Conservation (phyloP, 92 coral and sea anemone genomes). For the Meandrina meandrites region DNA sequence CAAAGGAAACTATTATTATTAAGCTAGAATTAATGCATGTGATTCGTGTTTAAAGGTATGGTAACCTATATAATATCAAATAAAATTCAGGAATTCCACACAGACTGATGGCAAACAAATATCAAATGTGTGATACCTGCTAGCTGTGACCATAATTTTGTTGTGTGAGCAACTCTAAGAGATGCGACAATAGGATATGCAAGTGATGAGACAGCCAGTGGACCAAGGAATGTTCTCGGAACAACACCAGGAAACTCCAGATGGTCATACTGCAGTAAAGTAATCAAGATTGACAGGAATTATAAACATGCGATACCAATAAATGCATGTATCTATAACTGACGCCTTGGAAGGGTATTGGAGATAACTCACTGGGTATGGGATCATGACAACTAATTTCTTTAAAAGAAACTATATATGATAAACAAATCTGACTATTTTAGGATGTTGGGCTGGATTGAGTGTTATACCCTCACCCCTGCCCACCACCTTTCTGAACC, state of each 20-base stretch:
- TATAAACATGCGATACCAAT: neutral
- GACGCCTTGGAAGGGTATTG: too few relatives aligned
- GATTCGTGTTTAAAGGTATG: neutral
- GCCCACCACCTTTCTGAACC: too few relatives aligned
- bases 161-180: constrained; percentile 28
- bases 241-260: constrained; percentile 96
- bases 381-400: too few relatives aligned
- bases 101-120: neutral
- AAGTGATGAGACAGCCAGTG: constrained; percentile 69
- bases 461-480: too few relatives aligned
- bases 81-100: neutral
- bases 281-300: neutral
- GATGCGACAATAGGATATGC: constrained; percentile 70
- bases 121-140: constrained; percentile 52
- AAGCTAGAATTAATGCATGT: too few relatives aligned
- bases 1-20: too few relatives aligned
- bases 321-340: too few relatives aligned
- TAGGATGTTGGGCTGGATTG: too few relatives aligned
- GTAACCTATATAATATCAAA: too few relatives aligned
- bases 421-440: too few relatives aligned
- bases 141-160: constrained; percentile 76
- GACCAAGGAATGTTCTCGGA: constrained; percentile 94
- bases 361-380: too few relatives aligned
- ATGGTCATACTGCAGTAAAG: constrained; percentile 81
- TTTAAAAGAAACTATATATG: too few relatives aligned